A percentile compares a stretch with the other conserved stretches of the same genome.
phyloP scores from a whole-genome alignment of 2,888 invertebrate genomes.

The Ectemnius cavifrons region DNA sequence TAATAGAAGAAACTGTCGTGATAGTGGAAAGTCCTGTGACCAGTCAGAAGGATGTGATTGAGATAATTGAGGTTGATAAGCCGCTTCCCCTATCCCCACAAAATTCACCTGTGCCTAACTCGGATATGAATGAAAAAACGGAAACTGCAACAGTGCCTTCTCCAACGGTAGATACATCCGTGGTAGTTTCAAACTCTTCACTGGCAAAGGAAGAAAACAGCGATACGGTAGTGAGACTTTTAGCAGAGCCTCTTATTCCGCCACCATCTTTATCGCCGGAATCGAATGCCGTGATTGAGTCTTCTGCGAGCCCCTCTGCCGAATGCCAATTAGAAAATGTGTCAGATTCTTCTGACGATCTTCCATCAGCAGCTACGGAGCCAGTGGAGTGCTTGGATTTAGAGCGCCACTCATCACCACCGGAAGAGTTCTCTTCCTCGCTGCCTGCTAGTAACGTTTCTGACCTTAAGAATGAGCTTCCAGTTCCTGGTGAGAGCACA shows the following conservation, averaged over 20 bases:
- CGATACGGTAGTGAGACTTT: neutral
- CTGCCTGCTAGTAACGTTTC: constrained; percentile 18
- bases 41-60: constrained; percentile 18
- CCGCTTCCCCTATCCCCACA: constrained; percentile 53
- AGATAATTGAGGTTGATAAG: constrained; percentile 32
- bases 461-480: constrained; percentile 31
- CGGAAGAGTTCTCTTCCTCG: constrained; percentile 53
- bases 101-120: constrained; percentile 54
- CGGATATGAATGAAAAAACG: constrained; percentile 23
- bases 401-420: constrained; percentile 54
- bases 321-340: constrained; percentile 27
- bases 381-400: constrained; percentile 28
- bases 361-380: constrained; percentile 40
- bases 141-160: neutral
- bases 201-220: neutral
- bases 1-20: constrained; percentile 9
- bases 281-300: constrained; percentile 5
- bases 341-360: constrained; percentile 32
- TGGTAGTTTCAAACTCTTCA: neutral
- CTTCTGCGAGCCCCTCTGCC: neutral
- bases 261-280: neutral
- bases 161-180: neutral
- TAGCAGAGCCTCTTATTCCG: constrained; percentile 4
- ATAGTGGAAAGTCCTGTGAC: constrained; percentile 16
- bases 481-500: constrained; percentile 41